Percentiles rank a stretch among this genome's conserved stretches.
Evolutionary conservation across 2,113 vertebrate genomes (phyloP).

Genomic region (Drymodes brunneopygia): DNA sequence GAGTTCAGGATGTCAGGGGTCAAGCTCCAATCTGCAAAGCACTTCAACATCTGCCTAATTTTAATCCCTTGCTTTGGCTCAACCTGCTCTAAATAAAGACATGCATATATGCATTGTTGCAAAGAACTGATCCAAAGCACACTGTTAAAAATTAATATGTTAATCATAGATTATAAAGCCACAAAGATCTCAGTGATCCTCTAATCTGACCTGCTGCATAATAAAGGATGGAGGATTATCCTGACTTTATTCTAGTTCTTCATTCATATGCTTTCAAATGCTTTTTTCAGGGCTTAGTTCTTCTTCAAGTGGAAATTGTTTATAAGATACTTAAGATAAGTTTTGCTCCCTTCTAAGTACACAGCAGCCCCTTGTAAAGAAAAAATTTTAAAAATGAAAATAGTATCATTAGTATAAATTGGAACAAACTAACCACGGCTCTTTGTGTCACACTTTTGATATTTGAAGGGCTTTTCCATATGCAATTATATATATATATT

Average conservation of each 20-base stretch:
- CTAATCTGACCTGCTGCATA: background rate
- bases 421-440: background rate
- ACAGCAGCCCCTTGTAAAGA: background rate
- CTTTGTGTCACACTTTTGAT: background rate
- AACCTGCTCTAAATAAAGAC: background rate
- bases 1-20: background rate
- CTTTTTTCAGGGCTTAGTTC: background rate
- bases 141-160: background rate
- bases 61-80: background rate
- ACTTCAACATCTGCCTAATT: background rate
- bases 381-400: background rate
- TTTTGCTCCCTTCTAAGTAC: background rate
- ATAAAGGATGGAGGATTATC: slow-evolving; percentile 16
- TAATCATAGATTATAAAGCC: slow-evolving; percentile 18
- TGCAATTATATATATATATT: background rate
- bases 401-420: background rate
- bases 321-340: background rate
- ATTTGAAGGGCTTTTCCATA: background rate
- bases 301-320: background rate
- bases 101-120: background rate
- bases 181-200: background rate
- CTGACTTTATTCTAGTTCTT: background rate
- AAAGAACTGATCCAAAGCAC: background rate
- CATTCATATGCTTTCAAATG: background rate
- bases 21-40: background rate